These are phyloP conservation scores for Halcyon malimbica DNA, from an alignment of 2,113 vertebrate genomes.

Conservation along the genomic window DNA sequence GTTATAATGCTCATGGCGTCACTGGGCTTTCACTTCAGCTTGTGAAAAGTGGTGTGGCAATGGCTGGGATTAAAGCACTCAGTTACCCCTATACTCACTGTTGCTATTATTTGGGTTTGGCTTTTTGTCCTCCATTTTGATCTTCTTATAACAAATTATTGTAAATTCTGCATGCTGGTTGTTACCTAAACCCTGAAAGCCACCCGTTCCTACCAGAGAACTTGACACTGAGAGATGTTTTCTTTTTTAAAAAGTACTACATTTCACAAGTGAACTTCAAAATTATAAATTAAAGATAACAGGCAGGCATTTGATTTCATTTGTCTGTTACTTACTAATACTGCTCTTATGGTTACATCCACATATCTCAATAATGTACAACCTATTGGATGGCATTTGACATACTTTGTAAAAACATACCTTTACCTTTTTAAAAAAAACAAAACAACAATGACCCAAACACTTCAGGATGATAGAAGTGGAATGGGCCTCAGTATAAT, in stretches of 20 bases:
- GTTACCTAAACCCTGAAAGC: background rate
- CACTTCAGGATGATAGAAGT: background rate
- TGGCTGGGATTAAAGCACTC: background rate
- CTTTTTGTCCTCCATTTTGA: background rate
- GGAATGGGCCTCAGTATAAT: background rate
- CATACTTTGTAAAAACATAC: background rate
- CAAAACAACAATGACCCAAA: background rate
- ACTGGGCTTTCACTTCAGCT: background rate
- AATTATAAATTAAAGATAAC: background rate
- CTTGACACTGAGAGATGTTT: background rate
- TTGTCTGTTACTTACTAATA: background rate
- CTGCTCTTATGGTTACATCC: background rate
- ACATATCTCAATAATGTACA: background rate
- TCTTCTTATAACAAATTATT: background rate
- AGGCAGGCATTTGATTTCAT: background rate
- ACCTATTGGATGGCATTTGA: background rate
- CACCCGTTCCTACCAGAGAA: background rate
- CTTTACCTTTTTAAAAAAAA: background rate
- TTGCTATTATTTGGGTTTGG: background rate
- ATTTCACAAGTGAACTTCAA: background rate
- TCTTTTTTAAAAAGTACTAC: background rate
- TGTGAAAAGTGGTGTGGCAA: background rate
- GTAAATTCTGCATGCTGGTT: background rate
- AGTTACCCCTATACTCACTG: fast-evolving
- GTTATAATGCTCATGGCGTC: background rate